These are phyloP conservation scores for Arctia plantaginis DNA, from an alignment of 2,888 invertebrate species.

Conservation along the genomic window DNA sequence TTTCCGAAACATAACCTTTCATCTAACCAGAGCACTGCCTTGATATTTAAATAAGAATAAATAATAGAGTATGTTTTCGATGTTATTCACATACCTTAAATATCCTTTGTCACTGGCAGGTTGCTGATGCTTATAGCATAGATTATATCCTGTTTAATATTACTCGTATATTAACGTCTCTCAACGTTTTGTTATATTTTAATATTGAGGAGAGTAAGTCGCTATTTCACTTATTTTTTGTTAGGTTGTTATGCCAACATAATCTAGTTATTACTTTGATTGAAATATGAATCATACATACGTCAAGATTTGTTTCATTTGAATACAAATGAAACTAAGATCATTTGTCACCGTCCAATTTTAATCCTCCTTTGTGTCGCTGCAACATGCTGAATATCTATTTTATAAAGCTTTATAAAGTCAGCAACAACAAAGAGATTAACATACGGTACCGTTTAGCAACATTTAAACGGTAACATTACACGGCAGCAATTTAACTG, in stretches of 20 bases:
- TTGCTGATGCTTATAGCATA: too few relatives aligned
- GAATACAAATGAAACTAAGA: constrained; percentile 1
- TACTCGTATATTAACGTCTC: too few relatives aligned
- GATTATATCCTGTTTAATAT: too few relatives aligned
- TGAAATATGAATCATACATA: neutral
- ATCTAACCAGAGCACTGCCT: too few relatives aligned
- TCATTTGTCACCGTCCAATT: constrained; percentile 11
- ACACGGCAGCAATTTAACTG: constrained; percentile 1
- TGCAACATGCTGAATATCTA: constrained; percentile 3
- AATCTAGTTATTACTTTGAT: neutral
- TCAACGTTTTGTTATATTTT: neutral
- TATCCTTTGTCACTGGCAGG: too few relatives aligned
- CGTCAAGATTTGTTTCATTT: neutral
- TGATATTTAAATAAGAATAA: neutral
- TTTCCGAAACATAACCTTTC: neutral
- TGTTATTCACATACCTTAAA: neutral
- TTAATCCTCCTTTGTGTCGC: constrained; percentile 3
- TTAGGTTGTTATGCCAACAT: neutral
- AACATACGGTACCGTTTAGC: neutral
- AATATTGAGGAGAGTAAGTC: neutral
- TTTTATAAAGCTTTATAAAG: constrained; percentile 12
- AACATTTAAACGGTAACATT: constrained; percentile 20
- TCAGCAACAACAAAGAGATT: constrained; percentile 17
- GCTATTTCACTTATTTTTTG: neutral
- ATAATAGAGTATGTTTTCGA: neutral